A percentile compares a stretch with the other conserved stretches of the same genome.
These are phyloP conservation scores for Hipposideros armiger DNA, from an alignment of 2,113 vertebrate species.

Conservation along the genomic window DNA sequence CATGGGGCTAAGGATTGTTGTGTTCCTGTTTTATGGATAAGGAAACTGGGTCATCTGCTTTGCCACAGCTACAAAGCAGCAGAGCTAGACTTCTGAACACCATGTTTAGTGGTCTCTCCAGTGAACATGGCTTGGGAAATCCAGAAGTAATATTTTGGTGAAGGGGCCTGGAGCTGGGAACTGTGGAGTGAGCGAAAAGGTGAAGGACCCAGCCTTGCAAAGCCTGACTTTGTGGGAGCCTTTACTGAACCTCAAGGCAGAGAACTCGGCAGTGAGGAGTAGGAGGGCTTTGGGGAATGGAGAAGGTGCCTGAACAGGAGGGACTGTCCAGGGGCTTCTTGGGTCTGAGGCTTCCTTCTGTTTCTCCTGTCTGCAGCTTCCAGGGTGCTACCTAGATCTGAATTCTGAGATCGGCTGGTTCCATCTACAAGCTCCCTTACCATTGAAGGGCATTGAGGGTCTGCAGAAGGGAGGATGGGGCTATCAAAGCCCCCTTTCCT, in stretches of 20 bases:
- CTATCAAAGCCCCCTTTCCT: background rate
- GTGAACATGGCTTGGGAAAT: background rate
- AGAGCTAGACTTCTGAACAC: background rate
- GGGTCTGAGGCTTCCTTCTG: background rate
- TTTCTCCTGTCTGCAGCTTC: background rate
- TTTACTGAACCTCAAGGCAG: background rate
- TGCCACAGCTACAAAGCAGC: background rate
- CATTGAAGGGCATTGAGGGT: background rate
- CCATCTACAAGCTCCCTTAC: background rate
- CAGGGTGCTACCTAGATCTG: background rate
- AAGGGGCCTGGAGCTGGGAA: background rate
- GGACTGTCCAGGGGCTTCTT: background rate
- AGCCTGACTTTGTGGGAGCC: background rate
- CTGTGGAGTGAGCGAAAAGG: background rate
- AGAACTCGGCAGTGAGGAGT: background rate
- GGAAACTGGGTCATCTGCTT: conserved; percentile 9
- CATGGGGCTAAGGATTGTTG: background rate
- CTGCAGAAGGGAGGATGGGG: background rate
- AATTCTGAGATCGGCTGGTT: background rate
- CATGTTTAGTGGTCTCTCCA: background rate
- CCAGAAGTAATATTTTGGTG: background rate
- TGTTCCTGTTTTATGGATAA: background rate
- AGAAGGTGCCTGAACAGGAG: background rate
- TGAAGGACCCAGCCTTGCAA: background rate
- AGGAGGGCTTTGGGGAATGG: background rate